These are phyloP conservation scores for Pygoscelis antarcticus DNA, from an alignment of 2,113 vertebrate genomes.

Conservation along the genomic window DNA sequence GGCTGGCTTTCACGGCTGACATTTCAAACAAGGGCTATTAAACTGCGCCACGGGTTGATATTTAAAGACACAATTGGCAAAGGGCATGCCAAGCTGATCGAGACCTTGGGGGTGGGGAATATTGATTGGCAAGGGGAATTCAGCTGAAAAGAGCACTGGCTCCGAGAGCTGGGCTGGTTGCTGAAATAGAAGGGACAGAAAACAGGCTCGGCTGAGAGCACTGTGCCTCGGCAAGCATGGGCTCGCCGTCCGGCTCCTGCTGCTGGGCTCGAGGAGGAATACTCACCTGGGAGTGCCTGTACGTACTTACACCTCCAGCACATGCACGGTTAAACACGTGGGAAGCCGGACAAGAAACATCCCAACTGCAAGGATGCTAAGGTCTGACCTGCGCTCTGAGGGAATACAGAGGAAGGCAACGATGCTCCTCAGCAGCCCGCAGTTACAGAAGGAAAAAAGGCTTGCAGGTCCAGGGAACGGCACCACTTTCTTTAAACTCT, in stretches of 20 bases:
- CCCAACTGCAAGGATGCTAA: background rate
- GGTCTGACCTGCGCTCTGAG: background rate
- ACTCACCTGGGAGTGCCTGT: background rate
- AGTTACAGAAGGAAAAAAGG: background rate
- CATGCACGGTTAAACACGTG: background rate
- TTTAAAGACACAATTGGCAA: slow-evolving; percentile 59
- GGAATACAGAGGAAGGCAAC: background rate
- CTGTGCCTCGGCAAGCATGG: background rate
- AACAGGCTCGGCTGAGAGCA: background rate
- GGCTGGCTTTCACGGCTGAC: slow-evolving; percentile 26
- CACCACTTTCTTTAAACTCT: background rate
- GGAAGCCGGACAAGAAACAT: background rate
- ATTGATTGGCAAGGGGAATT: background rate
- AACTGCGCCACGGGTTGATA: slow-evolving; percentile 1
- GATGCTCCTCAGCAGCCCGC: background rate
- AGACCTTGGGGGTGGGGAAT: background rate
- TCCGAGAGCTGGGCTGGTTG: background rate
- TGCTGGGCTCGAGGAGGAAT: background rate
- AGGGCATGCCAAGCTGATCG: slow-evolving; percentile 21
- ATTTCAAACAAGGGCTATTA: slow-evolving; percentile 50
- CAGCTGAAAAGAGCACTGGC: background rate
- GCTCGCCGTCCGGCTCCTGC: background rate
- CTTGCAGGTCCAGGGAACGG: background rate
- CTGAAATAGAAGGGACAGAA: background rate
- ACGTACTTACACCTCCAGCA: background rate